Evolutionary conservation across 92 coral and sea anemone species (phyloP).

Genomic region (Zoanthus sansibaricus): DNA sequence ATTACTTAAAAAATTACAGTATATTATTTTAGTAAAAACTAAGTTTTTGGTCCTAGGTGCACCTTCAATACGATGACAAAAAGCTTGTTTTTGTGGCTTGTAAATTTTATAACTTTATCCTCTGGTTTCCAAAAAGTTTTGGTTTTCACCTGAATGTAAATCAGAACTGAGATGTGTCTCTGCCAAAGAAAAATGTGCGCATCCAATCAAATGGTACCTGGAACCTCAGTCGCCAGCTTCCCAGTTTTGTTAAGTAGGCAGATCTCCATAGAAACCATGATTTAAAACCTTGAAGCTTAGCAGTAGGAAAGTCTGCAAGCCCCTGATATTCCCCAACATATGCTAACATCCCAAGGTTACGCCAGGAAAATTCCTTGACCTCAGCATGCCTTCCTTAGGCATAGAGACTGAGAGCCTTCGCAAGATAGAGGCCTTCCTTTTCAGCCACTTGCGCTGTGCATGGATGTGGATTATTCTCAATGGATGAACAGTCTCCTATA

Average conservation of each 20-base stretch:
- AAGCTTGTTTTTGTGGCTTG: no score
- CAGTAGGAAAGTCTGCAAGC: constrained; percentile 86
- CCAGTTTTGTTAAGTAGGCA: constrained; percentile 93
- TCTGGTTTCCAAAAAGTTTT: no score
- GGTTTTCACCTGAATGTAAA: no score
- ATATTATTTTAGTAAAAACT: no score
- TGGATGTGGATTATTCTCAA: constrained; percentile 83
- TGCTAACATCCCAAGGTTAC: constrained; percentile 93
- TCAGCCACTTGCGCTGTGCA: constrained; percentile 99
- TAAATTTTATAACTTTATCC: no score
- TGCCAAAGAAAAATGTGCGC: constrained; percentile 93
- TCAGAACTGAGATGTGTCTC: constrained; percentile 94
- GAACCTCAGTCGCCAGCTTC: constrained; percentile 91
- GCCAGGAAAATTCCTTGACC: constrained; percentile 86
- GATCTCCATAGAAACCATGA: constrained; percentile 99
- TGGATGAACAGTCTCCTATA: constrained; percentile 89
- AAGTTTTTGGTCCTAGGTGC: no score
- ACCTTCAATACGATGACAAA: no score
- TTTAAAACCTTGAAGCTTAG: constrained; percentile 93
- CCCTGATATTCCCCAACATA: constrained; percentile 96
- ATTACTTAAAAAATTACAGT: no score
- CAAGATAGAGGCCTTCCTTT: constrained; percentile 89
- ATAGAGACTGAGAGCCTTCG: constrained; percentile 76
- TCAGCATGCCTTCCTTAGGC: constrained; percentile 65
- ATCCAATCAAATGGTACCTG: constrained; percentile 99